These are phyloP conservation scores for Holothuria leucospilota DNA, from an alignment of 53 echinoderm and acorn worm genomes.

Conservation along the genomic window DNA sequence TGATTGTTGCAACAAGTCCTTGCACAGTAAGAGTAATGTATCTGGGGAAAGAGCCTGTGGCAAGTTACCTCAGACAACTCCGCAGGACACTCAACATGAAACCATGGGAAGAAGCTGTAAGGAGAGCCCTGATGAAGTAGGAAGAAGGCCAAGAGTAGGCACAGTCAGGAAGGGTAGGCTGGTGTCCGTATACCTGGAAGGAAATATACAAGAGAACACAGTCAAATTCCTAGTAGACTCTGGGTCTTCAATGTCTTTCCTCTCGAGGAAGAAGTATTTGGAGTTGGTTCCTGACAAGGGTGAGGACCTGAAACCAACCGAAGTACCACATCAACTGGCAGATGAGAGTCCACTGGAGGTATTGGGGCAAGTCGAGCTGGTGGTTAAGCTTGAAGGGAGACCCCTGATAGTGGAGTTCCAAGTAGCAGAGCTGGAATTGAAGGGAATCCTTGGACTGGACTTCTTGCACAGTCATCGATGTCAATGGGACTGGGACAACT, in stretches of 20 bases:
- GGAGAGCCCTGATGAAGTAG: no score
- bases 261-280: not conserved
- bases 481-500: slow-evolving; percentile 38
- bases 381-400: not conserved
- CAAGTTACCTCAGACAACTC: no score
- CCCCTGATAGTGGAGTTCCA: not conserved
- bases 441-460: slow-evolving; percentile 56
- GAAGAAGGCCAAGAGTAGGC: not conserved
- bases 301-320: not conserved
- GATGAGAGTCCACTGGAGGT: slow-evolving; percentile 8
- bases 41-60: no score
- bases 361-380: not conserved
- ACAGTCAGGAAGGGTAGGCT: slow-evolving; percentile 9
- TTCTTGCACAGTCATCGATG: slow-evolving; percentile 49
- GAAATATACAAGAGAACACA: not conserved
- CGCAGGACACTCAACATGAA: no score
- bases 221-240: not conserved
- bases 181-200: no score
- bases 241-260: slow-evolving; percentile 1
- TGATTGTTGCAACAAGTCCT: no score
- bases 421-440: slow-evolving; percentile 46
- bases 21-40: no score
- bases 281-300: not conserved
- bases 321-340: not conserved
- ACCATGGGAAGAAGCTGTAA: no score